Base-by-base conservation (phyloP, 1,140 invertebrate species). In the Orussus abietinus region DNA sequence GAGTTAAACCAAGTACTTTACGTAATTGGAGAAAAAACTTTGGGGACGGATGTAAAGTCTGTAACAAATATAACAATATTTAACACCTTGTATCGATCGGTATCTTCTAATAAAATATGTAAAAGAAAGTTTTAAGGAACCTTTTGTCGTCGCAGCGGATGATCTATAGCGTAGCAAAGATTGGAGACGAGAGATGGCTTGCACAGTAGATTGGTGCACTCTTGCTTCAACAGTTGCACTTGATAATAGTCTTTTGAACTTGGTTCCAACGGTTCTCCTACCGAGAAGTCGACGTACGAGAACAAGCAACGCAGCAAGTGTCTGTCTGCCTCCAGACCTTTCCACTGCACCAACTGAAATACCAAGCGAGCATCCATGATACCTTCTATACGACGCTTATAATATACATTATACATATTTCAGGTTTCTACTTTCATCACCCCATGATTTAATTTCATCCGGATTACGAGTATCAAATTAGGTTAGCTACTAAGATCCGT, bases 271-370 rank as follows among this genome's bases (percentile, higher is more conserved):
- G 69, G 65, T 42, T 74, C 67, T 59, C 75, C 71, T 44, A 79
- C 78, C 59, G 72, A 75, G 68, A 82, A 81, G 60, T 81, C 77
- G 57, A 82, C 75, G 58, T 75, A 79, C 57, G 86, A 88, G 74
- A 91, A 88, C 68, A 92, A 81, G 77, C 85, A 88, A 75, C 86
- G 84, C 72, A 90, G 80, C 67, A 88, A 80, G 79, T 91, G 88
- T 76, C 87, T 80, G 75, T 91, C 87, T 73, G 87, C 86, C 79
- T 90, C 88, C 70, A 86, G 79, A 74, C 88, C 87, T 77, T 88
- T 81, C 65, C 82, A 79, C 74, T 79, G 76, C 47, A 89, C 82
- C 74, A 90, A 79, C 88, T 90, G 69, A 12, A 36, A 51, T 28
- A 40, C 32, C 6, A 25, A 25, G 22, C n/a, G n/a, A n/a, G n/a